Evolutionary conservation across 2,888 invertebrate genomes (phyloP).

Genomic region (Mythimna vitellina): DNA sequence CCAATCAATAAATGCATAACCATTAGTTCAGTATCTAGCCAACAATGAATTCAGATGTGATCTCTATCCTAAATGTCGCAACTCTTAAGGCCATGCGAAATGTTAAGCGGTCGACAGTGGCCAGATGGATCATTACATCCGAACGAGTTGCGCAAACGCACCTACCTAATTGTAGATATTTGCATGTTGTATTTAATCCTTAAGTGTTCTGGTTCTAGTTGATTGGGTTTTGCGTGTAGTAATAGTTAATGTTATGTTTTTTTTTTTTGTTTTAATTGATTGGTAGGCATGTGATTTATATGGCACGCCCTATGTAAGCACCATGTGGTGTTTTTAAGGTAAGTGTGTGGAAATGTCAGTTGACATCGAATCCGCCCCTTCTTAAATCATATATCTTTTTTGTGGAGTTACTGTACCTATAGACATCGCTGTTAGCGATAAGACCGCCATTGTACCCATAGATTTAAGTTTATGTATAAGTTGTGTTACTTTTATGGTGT

Average conservation of each 20-base stretch:
- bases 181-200: constrained; percentile 66
- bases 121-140: constrained; percentile 79
- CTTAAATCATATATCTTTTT: neutral
- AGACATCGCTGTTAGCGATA: no score
- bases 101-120: constrained; percentile 83
- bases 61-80: constrained; percentile 75
- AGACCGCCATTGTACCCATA: no score
- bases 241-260: constrained; percentile 38
- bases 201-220: constrained; percentile 62
- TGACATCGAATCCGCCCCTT: neutral
- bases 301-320: neutral
- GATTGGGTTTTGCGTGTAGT: constrained; percentile 55
- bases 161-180: constrained; percentile 63
- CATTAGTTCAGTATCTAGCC: constrained; percentile 37
- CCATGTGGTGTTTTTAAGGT: neutral
- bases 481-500: no score
- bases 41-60: constrained; percentile 70
- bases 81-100: constrained; percentile 83
- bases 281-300: neutral
- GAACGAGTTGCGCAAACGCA: constrained; percentile 66
- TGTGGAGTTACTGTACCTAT: no score
- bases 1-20: constrained; percentile 40
- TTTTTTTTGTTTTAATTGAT: constrained; percentile 6
- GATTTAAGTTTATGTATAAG: no score
- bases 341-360: neutral